These are phyloP conservation scores for Formica selysi DNA, from an alignment of 1,140 invertebrate species.

Conservation along the genomic window DNA sequence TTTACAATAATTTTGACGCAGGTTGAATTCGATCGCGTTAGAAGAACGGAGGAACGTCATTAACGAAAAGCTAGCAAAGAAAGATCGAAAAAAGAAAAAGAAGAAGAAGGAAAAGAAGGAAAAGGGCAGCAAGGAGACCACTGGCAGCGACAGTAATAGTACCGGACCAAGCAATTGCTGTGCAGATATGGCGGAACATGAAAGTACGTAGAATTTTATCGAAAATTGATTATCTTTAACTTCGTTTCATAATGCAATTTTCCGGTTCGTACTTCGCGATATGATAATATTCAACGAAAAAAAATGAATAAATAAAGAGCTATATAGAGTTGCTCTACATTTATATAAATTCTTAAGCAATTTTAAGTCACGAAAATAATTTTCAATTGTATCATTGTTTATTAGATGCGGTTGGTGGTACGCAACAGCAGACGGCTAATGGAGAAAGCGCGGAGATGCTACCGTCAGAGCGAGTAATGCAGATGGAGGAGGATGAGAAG, in stretches of 20 bases:
- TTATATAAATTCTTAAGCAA: background rate
- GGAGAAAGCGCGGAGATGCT: slow-evolving; percentile 82
- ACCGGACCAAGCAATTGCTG: slow-evolving; percentile 82
- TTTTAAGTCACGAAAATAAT: slow-evolving; percentile 12
- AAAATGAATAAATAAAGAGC: too few species aligned
- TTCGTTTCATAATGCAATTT: background rate
- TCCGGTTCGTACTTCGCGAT: background rate
- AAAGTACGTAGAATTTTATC: slow-evolving; percentile 73
- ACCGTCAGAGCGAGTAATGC: slow-evolving; percentile 86
- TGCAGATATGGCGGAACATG: slow-evolving; percentile 83
- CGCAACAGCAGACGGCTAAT: slow-evolving; percentile 79
- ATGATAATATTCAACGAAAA: too few species aligned
- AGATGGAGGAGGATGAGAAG: slow-evolving; percentile 90
- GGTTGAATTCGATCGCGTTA: slow-evolving; percentile 89
- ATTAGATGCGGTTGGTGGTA: slow-evolving; percentile 76
- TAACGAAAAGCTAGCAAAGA: slow-evolving; percentile 91
- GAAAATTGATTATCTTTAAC: background rate
- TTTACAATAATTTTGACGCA: slow-evolving; percentile 66
- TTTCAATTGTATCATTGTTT: background rate
- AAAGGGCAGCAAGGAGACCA: slow-evolving; percentile 78
- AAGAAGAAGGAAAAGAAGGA: slow-evolving; percentile 89
- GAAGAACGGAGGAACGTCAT: slow-evolving; percentile 90
- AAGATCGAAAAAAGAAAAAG: slow-evolving; percentile 91
- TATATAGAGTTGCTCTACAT: too few species aligned
- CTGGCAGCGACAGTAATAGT: slow-evolving; percentile 81